phyloP scores from a whole-genome alignment of 2,888 invertebrate genomes.

The Drosophila hamatofila region DNA sequence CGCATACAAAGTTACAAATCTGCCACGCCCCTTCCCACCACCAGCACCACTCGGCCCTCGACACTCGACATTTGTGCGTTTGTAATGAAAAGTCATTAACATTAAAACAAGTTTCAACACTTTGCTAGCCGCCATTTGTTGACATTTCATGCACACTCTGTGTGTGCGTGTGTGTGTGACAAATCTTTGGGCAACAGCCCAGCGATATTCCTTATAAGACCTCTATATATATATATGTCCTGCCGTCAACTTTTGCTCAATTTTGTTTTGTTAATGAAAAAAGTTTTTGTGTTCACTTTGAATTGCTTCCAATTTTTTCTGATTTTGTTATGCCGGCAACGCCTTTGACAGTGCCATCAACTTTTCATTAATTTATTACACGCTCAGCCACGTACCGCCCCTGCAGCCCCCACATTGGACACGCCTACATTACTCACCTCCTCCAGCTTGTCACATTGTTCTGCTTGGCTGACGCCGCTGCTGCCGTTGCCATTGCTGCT shows the following conservation, averaged over 20 bases:
- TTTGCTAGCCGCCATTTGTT: constrained; percentile 41
- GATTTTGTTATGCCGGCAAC: constrained; percentile 46
- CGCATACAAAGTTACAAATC: constrained; percentile 26
- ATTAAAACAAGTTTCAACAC: constrained; percentile 77
- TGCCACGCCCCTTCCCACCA: background rate
- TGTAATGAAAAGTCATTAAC: constrained; percentile 76
- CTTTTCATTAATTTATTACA: constrained; percentile 78
- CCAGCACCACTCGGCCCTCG: background rate
- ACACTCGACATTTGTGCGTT: constrained; percentile 26
- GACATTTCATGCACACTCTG: constrained; percentile 11
- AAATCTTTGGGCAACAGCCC: constrained; percentile 30
- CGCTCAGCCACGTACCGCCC: constrained; percentile 41
- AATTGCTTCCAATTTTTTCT: constrained; percentile 25
- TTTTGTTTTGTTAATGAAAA: constrained; percentile 74
- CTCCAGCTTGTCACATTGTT: constrained; percentile 35
- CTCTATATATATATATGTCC: constrained; percentile 24
- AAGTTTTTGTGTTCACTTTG: constrained; percentile 57
- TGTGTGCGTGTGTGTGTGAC: constrained; percentile 13
- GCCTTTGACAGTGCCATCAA: constrained; percentile 68
- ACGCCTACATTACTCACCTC: background rate
- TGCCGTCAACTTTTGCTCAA: constrained; percentile 58
- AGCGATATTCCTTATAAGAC: constrained; percentile 21
- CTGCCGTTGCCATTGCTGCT: background rate
- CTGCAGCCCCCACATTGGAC: background rate
- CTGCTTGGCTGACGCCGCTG: background rate